A percentile compares a stretch with the other conserved stretches of the same genome.
phyloP scores from a whole-genome alignment of 1,140 invertebrate genomes.

The Caenorhabditis tropicalis region DNA sequence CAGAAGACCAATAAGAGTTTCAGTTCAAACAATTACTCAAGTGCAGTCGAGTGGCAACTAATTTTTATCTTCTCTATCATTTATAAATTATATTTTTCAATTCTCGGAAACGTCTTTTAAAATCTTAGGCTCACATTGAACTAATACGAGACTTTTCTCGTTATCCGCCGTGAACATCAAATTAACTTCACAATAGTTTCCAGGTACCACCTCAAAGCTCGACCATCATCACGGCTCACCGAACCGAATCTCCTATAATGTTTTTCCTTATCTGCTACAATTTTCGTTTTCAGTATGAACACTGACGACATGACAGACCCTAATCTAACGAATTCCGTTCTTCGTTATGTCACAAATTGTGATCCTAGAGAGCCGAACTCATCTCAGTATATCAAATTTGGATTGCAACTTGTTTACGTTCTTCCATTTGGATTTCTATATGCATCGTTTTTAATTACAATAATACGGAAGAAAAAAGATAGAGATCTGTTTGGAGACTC shows the following conservation, averaged over 20 bases:
- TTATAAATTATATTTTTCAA: too few species aligned
- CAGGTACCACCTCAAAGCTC: too few species aligned
- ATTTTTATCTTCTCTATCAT: too few species aligned
- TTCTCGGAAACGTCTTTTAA: not conserved
- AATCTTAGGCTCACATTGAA: not conserved
- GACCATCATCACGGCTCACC: not conserved
- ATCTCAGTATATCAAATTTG: not conserved
- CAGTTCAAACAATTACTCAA: not conserved
- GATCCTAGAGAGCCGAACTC: not conserved
- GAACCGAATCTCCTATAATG: not conserved
- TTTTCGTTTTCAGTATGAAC: not conserved
- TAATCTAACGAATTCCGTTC: not conserved
- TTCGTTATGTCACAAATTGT: not conserved
- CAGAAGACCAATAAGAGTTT: not conserved
- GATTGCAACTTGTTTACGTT: not conserved
- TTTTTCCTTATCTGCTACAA: not conserved
- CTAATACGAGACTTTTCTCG: too few species aligned
- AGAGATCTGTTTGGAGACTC: not conserved
- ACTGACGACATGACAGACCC: not conserved
- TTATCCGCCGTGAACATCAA: too few species aligned
- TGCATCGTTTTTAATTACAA: not conserved
- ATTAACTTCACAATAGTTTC: too few species aligned
- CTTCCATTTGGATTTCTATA: not conserved
- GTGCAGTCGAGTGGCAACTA: not conserved
- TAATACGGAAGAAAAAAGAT: not conserved